Evolutionary conservation across 2,888 invertebrate genomes (phyloP).

Genomic region (Eumerus sabulonum): DNA sequence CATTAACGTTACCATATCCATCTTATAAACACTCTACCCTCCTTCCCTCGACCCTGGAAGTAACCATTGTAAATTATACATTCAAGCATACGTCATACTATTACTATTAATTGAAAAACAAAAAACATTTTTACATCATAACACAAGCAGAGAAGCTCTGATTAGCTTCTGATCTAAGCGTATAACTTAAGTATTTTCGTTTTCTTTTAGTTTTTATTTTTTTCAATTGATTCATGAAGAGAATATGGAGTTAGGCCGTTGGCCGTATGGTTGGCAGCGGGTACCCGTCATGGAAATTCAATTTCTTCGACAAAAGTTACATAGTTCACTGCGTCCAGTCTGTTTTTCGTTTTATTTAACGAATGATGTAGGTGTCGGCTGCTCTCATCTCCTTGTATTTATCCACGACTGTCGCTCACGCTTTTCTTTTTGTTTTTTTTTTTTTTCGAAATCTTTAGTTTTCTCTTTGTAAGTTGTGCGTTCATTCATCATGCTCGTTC

Average conservation of each 20-base stretch:
- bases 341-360: not conserved
- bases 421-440: not conserved
- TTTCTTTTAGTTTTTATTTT: slow-evolving; percentile 1
- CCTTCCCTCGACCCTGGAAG: slow-evolving; percentile 49
- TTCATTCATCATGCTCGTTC: slow-evolving; percentile 23
- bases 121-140: slow-evolving; percentile 53
- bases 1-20: slow-evolving; percentile 99
- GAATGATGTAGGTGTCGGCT: slow-evolving; percentile 19
- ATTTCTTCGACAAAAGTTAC: too few relatives aligned
- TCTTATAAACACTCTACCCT: slow-evolving; percentile 82
- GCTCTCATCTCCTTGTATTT: slow-evolving; percentile 1
- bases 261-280: slow-evolving; percentile 1
- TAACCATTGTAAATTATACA: slow-evolving; percentile 67
- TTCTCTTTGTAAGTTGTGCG: slow-evolving; percentile 17
- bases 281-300: not conserved
- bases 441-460: not conserved
- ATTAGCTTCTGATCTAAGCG: slow-evolving; percentile 47
- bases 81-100: slow-evolving; percentile 49
- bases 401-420: slow-evolving; percentile 15
- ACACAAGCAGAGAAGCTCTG: slow-evolving; percentile 49
- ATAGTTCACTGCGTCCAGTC: too few relatives aligned
- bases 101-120: slow-evolving; percentile 35
- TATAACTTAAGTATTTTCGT: slow-evolving; percentile 39
- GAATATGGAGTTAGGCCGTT: too few relatives aligned
- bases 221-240: too few relatives aligned